Evolutionary conservation across 2,113 vertebrate species (phyloP).

Genomic region (Toxotes jaculatrix): DNA sequence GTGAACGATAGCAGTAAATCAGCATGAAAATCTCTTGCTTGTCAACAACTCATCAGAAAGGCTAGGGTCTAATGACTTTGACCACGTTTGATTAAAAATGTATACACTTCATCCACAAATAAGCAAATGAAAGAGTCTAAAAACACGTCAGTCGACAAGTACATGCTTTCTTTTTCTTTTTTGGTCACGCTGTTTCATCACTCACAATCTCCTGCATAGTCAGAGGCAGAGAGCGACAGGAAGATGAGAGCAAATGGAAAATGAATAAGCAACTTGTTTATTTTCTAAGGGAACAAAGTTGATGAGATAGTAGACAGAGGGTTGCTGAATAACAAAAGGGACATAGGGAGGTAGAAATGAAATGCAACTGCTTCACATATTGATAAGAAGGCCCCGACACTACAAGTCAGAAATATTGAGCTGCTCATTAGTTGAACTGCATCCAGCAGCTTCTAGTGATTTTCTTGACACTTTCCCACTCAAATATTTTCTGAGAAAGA

Average conservation of each 20-base stretch:
- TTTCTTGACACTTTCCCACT: constrained; percentile 36
- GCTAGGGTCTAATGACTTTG: neutral
- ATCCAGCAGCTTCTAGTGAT: constrained; percentile 41
- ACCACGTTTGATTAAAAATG: constrained; percentile 25
- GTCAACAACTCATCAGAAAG: constrained; percentile 15
- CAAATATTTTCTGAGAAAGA: constrained; percentile 20
- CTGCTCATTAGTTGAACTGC: constrained; percentile 46
- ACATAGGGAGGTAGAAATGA: constrained; percentile 40
- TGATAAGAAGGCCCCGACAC: constrained; percentile 5
- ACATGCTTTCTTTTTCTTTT: neutral
- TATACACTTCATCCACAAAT: neutral
- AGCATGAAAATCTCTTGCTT: constrained; percentile 11
- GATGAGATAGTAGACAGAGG: constrained; percentile 19
- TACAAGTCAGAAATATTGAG: constrained; percentile 45
- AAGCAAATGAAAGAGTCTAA: neutral
- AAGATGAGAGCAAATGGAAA: constrained; percentile 51
- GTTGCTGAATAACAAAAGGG: constrained; percentile 27
- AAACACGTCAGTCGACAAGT: constrained; percentile 6
- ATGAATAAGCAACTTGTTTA: constrained; percentile 48
- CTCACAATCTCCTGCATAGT: constrained; percentile 7
- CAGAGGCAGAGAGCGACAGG: constrained; percentile 15
- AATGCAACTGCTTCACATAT: constrained; percentile 37
- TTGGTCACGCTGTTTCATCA: constrained; percentile 14
- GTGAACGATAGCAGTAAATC: constrained; percentile 23
- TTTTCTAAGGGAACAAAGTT: constrained; percentile 35